Base-by-base conservation (phyloP, 2,888 invertebrate genomes). In the Aleiodes alternator region DNA sequence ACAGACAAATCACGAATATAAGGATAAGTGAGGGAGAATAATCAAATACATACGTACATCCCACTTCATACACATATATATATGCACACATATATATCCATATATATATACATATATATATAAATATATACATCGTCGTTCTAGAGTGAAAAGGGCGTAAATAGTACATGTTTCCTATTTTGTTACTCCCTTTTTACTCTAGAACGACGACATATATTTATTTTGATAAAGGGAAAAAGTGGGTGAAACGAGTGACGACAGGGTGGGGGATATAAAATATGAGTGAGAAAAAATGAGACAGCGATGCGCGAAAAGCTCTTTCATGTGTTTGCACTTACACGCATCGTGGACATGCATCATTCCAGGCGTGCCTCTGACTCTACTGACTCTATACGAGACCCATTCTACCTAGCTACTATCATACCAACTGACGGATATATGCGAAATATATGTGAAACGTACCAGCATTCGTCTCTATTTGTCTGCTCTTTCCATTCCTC, bases 391-490 rank as follows among this genome's bases (percentile, higher is more conserved):
- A 5, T 14, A 55, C 55, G 5, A 12, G 4, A 5, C 53, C 53
- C 12, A 12, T 53, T 14, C 53, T 8, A 14, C 55, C 55, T 14
- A 12, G 34, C 61, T 48, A 23, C 43, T 9, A 7, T 48, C 43
- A 29, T 11, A 64, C 43, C 43, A 64, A 64, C 64, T 64, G 64
- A 64, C 64, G 64, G 64, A 64, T 64, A 64, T 64, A 64, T 64
- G 43, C 12, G 50, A 68, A 68, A 68, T 68, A 68, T 68, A 68
- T 51, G 68, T 50, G n/a, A 43, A 68, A 68, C 31, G 51, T 68
- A 51, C 31, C 51, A n/a, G 51, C 68, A 68, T 68, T 68, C 68
- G 68, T 68, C 68, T 68, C 68, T 31, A 68, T 68, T 68, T 68
- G 51, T 64, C 64, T 43, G 64, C 64, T 48, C 64, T 23, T 23